Evolutionary conservation across 2,113 vertebrate species (phyloP).

Genomic region (Anser cygnoides): DNA sequence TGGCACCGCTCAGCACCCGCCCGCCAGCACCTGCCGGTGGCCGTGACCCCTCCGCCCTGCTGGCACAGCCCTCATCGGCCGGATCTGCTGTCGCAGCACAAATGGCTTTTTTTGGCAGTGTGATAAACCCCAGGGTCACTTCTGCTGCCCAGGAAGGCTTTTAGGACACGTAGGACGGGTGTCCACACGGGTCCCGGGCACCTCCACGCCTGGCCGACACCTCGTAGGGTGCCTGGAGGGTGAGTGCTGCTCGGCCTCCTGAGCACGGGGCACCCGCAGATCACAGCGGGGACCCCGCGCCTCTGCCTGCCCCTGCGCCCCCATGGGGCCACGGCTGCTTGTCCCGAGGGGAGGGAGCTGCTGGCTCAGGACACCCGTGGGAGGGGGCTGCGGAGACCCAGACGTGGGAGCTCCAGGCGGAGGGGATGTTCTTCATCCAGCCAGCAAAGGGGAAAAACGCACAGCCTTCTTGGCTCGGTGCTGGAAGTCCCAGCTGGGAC

Average conservation of each 20-base stretch:
- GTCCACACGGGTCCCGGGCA: accelerated
- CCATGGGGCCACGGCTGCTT: background rate
- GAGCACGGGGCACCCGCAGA: background rate
- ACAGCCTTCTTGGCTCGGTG: background rate
- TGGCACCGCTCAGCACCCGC: background rate
- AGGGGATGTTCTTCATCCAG: background rate
- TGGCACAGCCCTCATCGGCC: background rate
- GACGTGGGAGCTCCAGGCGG: accelerated
- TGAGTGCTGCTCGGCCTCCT: background rate
- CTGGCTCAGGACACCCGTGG: accelerated
- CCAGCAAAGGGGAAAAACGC: background rate
- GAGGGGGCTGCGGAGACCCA: background rate
- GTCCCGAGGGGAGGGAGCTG: background rate
- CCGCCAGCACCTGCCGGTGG: accelerated
- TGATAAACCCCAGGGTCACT: background rate
- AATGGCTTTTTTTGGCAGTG: background rate
- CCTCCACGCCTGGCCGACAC: background rate
- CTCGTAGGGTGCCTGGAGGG: background rate
- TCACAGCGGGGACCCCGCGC: background rate
- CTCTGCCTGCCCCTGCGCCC: background rate
- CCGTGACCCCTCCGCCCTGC: background rate
- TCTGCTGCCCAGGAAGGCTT: background rate
- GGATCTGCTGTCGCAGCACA: background rate
- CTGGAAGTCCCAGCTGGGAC: background rate
- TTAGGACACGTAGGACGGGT: background rate